Evolutionary conservation across 1,140 invertebrate genomes (phyloP), one percentile per base, ranked within the genome.

Genomic region (Cardiocondyla obscurior): DNA sequence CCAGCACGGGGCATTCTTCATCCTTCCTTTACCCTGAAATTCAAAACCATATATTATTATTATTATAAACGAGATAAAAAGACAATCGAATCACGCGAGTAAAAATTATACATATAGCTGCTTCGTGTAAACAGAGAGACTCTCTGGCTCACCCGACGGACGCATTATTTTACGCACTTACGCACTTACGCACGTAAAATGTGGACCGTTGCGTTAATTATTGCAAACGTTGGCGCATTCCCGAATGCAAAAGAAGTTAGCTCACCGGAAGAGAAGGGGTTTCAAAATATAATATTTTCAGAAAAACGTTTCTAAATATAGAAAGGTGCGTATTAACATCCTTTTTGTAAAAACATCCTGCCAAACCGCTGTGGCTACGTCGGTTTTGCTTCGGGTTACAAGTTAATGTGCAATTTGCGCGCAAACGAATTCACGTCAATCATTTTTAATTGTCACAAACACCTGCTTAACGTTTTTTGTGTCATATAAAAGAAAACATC

Each of bases 1-100:
- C 85, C 89, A 86, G 90, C 90, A 76, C 91, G 92, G 90, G 92
- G 91, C 92, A 93, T 93, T 92, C 92, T 93, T 93, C 92, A 93
- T 93, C 92, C 92, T 93, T 92, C 90, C 90, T 85, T 92, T 88
- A 91, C 90, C 90, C 92, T 93, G 79, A 64, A 76, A 76, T 49
- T 44, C 25, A 60, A 74, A 44, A 44, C 39, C 6, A n/a, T n/a
- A n/a, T n/a, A n/a, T n/a, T n/a, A n/a, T n/a, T n/a, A n/a, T n/a
- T 19, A 14, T n/a, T 53, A 58, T 22, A 39, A 57, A 8, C 44
- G 10, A 19, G 28, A 73, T 12, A 73, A 64, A 76, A 51, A 51
- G 49, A 12, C 10, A 6, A 19, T 65, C 36, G 14, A 62, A 77
- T 53, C 44, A 19, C 44, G 39, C 30, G 16, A 19, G 44, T 33